Base-by-base conservation (phyloP, 2,888 invertebrate species). In the Stenodera caucasica region DNA sequence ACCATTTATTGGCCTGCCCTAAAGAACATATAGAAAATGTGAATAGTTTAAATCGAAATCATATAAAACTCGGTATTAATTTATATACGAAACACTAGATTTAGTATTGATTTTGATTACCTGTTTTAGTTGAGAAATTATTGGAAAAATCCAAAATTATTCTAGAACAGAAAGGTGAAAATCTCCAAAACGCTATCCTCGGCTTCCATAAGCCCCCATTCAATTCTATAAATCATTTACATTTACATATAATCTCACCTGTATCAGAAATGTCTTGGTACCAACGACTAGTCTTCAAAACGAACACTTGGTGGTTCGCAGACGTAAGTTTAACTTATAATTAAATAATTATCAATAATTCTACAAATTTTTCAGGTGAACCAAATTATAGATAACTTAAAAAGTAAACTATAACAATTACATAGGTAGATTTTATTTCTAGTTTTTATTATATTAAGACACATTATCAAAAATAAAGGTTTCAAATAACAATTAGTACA, bases 151-250 rank as follows among this genome's bases (percentile, higher is more conserved):
- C 85, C 7, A 81, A 82, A 65, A 75, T 80, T 51, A 78, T 86
- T 8, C 68, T 86, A n/a, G 71, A 79, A 56, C 80, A 85, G 57
- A 78, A 83, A 67, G 83, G 82, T 40, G 83, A 81, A 2, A 72
- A 82, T 66, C 40, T 75, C 29, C 68, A 73, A 49, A 80, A 82
- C 64, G 71, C 77, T 14, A 82, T 87, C 52, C 82, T 88, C 49
- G 96, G 96, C 0, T 96, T 94, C 75, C 96, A 96, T 77, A 90
- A 93, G 89, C 96, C 96, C 0, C 96, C 96, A 0, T 95, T 95
- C 79, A 87, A 90, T 60, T 89, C 90, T 1, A 86, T 96, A 0
- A 79, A 82, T 51, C 96, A 96, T 80, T 81, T 94, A 6, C 96
- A 96, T 78, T 81, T 96, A 58, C 96, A 97, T 73, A 86, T 89